phyloP scores from a whole-genome alignment of 2,113 vertebrate genomes.

The Rostratula benghalensis region DNA sequence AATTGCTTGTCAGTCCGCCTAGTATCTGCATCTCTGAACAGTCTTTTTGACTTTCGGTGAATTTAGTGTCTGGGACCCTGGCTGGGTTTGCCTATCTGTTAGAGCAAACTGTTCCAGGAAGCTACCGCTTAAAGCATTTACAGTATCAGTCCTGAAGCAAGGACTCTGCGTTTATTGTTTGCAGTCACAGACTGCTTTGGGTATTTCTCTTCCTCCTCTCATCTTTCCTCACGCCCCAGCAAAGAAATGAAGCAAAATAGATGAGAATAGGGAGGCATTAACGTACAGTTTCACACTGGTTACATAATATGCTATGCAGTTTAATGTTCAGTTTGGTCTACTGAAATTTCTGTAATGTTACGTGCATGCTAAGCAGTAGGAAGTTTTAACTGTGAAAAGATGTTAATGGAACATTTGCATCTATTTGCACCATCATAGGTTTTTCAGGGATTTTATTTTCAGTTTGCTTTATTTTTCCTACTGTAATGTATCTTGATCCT shows the following conservation, averaged over 20 bases:
- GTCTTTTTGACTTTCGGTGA: background rate
- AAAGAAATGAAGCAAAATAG: background rate
- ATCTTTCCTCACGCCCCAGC: background rate
- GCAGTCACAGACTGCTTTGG: slow-evolving; percentile 13
- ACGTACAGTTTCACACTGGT: background rate
- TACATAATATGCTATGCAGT: background rate
- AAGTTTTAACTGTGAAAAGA: background rate
- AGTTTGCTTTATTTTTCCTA: background rate
- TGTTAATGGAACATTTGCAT: background rate
- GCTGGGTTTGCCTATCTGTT: background rate
- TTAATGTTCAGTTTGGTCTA: background rate
- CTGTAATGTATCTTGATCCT: background rate
- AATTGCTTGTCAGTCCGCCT: background rate
- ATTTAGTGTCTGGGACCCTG: background rate
- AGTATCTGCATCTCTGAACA: background rate
- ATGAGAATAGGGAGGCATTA: background rate
- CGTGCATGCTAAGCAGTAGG: background rate
- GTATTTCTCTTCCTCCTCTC: background rate
- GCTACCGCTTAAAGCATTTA: background rate
- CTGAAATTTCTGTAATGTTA: background rate
- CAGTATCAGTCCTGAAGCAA: background rate
- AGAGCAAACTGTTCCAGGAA: slow-evolving; percentile 46
- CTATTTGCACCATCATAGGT: background rate
- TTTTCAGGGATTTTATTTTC: background rate
- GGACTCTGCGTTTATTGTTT: slow-evolving; percentile 57